Evolutionary conservation across 2,113 vertebrate species (phyloP).

Genomic region (Perognathus longimembris): DNA sequence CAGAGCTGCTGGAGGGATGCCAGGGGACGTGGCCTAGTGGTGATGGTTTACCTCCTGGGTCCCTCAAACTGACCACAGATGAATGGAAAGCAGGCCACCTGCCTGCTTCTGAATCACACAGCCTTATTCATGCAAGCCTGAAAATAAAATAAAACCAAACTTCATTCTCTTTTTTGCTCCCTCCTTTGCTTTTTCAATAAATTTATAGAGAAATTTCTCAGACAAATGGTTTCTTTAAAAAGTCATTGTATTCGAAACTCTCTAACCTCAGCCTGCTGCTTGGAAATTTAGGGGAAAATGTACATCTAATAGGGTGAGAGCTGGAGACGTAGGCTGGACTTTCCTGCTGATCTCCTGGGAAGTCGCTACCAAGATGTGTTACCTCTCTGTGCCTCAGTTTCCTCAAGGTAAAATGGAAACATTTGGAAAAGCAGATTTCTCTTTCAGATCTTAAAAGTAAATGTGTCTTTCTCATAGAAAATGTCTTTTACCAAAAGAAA

Average conservation of each 20-base stretch:
- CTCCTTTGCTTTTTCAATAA: not conserved
- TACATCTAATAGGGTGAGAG: no score
- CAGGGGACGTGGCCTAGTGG: constrained; percentile 72
- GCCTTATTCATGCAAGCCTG: not conserved
- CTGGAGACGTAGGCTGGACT: not conserved
- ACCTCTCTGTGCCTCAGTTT: not conserved
- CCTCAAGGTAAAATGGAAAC: not conserved
- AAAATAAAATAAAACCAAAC: not conserved
- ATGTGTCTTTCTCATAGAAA: not conserved
- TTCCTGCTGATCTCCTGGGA: not conserved
- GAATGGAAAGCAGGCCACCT: constrained; percentile 50
- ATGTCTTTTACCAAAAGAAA: not conserved
- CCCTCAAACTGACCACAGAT: constrained; percentile 65
- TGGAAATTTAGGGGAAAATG: not conserved
- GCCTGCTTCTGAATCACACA: constrained; percentile 57
- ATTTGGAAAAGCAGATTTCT: not conserved
- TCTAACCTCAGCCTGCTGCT: not conserved
- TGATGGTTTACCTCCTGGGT: constrained; percentile 62
- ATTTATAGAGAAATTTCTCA: not conserved
- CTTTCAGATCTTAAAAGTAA: constrained; percentile 23
- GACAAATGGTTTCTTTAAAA: not conserved
- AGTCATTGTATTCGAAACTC: not conserved
- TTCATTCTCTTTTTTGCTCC: not conserved
- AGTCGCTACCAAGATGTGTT: rapidly evolving
- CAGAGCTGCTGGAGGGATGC: constrained; percentile 64